Conservation (phyloP, 2,888 invertebrate genomes). For the Drosophila barbarae region DNA sequence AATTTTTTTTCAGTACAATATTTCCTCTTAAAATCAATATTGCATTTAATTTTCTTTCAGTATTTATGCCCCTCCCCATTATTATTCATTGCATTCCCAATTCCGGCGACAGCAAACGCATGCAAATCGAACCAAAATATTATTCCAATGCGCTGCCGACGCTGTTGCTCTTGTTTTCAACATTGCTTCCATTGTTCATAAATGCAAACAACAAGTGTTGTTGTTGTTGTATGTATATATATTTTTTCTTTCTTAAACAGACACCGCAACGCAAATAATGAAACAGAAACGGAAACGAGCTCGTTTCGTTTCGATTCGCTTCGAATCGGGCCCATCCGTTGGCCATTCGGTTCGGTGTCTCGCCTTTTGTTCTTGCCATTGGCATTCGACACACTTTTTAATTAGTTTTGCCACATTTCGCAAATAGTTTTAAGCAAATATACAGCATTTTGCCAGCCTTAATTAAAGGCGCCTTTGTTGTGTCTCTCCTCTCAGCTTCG, state of each 20-base stretch:
- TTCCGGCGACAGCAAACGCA: conserved; percentile 5
- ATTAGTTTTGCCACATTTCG: conserved; percentile 70
- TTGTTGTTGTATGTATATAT: conserved; percentile 4
- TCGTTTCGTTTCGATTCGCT: conserved; percentile 3
- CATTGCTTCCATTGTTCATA: conserved; percentile 41
- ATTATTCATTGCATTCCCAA: background rate
- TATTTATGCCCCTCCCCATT: background rate
- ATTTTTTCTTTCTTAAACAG: conserved; percentile 35
- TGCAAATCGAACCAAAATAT: conserved; percentile 40
- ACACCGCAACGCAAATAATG: conserved; percentile 37
- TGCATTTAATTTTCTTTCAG: background rate
- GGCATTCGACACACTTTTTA: conserved; percentile 73
- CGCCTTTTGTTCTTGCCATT: conserved; percentile 69
- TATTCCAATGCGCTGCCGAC: conserved; percentile 11
- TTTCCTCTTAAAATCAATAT: background rate
- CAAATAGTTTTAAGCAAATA: conserved; percentile 71
- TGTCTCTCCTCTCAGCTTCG: conserved; percentile 15
- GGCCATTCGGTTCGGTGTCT: conserved; percentile 41
- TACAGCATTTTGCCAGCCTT: conserved; percentile 55
- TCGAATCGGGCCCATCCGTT: conserved; percentile 7
- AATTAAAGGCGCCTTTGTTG: conserved; percentile 50
- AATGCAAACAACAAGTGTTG: conserved; percentile 57
- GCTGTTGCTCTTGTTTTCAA: conserved; percentile 8
- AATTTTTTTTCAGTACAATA: background rate
- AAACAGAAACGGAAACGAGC: conserved; percentile 34